phyloP scores from a whole-genome alignment of 2,797 vertebrate species.

The Gallinago stenura region DNA sequence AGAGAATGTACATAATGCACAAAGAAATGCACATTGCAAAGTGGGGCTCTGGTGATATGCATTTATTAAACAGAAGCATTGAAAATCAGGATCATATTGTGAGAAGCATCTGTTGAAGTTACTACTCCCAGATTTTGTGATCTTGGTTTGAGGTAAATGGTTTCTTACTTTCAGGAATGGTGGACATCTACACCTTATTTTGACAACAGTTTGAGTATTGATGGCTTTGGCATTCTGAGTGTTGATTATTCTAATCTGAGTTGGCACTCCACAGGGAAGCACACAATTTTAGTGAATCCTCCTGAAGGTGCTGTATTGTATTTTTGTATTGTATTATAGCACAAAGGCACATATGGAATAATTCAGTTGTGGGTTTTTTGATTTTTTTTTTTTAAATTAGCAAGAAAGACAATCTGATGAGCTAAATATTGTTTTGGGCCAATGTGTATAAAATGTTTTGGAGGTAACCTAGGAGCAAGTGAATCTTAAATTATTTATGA shows the following conservation, averaged over 20 bases:
- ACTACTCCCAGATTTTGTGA: background rate
- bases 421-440: background rate
- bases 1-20: background rate
- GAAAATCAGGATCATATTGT: background rate
- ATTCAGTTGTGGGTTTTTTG: background rate
- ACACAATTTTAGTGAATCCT: background rate
- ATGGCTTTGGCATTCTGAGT: background rate
- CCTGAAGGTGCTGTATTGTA: background rate
- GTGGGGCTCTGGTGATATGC: background rate
- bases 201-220: background rate
- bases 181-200: background rate
- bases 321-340: background rate
- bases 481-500: background rate
- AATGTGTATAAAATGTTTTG: background rate
- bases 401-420: background rate
- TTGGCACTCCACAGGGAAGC: background rate
- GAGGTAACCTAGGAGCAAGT: background rate
- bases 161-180: background rate
- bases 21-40: constrained; percentile 16
- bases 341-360: background rate
- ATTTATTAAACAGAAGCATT: constrained; percentile 5
- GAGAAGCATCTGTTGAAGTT: background rate
- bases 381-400: background rate
- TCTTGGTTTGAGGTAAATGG: background rate
- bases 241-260: background rate